Base-by-base conservation (phyloP, 2,113 vertebrate species). In the Ctenodactylus gundi region DNA sequence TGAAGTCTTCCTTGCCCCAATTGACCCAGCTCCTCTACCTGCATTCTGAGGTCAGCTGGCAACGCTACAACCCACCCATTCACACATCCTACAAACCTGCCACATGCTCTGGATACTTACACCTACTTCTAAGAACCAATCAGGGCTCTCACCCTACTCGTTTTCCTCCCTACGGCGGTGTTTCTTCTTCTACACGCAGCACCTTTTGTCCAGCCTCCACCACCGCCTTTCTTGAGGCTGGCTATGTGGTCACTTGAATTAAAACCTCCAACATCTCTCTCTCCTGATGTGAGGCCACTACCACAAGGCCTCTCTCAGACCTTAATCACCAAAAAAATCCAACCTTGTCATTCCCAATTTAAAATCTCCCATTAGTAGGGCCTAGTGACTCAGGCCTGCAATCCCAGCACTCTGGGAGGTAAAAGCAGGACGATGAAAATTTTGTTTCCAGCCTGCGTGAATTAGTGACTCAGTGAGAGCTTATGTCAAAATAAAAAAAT, bases 141-240 rank as follows among this genome's bases (percentile, higher is more conserved):
- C 65, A 12, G 3, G 65, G n/a, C n/a, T n/a, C n/a, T 1, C 25
- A 21, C 34, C 51, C 55, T 58, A 70, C 29, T 77, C 36, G 55
- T 76, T 25, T 2, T 25, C 27, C 20, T 5, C 20, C 20, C 21
- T 58, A 25, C 57, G 4, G 57, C 23, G 49, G 44, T n/a, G n/a
- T n/a, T n/a, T n/a, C n/a, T n/a, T n/a, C 51, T 17, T 53, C 10
- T 53, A 10, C 41, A 46, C 41, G 7, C 1, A 0, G 8, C 31
- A 1, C 27, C 29, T 36, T 68, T 31, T 60, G 49, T 20, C 64
- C 67, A 68, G 41, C 20, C 11, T 15, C 9, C 49, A 29, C n/a
- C 17, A 25, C 36, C 3, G 51, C 41, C 64, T 70, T 51, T 41
- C 20, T 49, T 64, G 36, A 44, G 65, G 18, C 44, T 86, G 81